Evolutionary conservation across 2,797 vertebrate species (phyloP), one percentile per base, ranked within the genome.

Genomic region (Novumbra hubbsi): DNA sequence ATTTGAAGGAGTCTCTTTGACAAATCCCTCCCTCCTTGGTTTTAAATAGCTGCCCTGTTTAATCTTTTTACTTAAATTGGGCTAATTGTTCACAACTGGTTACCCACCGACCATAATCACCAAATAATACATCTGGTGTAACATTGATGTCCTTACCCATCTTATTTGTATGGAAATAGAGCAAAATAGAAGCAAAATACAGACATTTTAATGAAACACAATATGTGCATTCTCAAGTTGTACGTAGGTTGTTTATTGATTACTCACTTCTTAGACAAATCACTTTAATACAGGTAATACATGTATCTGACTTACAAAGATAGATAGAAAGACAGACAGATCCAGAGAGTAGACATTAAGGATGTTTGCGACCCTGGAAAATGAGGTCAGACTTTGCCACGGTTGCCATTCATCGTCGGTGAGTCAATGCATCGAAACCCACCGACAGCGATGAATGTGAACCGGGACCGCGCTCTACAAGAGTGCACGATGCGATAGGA

Each of bases 371-470:
- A 28, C 62, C 30, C 24, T 21, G 73, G 45, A 68, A 16, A 55
- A 24, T 0, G 71, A 45, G 30, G 73, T 30, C 69, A 66, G 50
- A 83, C 84, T 85, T 27, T 79, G 86, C 78, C 92, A 94, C 95
- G 92, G 95, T 95, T 95, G 94, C 92, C 97, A 98, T 96, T 96
- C 97, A 99, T 95, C 93, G 94, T 90, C 90, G 96, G 95, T 93
- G 95, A 96, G 97, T 96, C 94, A 88, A 85, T 82, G 81, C 80
- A 84, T 88, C 48, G 67, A 93, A 98, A 98, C 97, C 97, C 97
- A 99, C 97, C 96, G 97, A 98, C 97, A 99, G 97, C 97, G 96
- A 98, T 99, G 97, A 99, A 99, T 99, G 97, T 98, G 95, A 95
- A 96, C 93, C 93, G 93, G 94, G 94, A 92, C 92, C 92, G 90